Evolutionary conservation across 2,797 vertebrate genomes (phyloP).

Genomic region (Sternarchorhynchus goeldii): DNA sequence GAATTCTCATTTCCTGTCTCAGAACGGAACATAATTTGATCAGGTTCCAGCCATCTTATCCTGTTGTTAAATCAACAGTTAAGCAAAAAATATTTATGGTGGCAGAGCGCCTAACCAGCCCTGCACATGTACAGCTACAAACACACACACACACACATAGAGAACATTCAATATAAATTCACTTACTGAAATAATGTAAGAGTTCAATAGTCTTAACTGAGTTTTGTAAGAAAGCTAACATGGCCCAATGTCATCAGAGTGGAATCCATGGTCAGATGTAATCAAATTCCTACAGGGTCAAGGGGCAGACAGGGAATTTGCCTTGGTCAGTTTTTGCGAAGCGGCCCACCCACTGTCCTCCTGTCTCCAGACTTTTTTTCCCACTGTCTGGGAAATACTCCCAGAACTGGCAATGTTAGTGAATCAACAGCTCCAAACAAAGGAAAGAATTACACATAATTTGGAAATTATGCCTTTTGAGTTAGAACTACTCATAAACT

Average conservation of each 20-base stretch:
- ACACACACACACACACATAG: conserved; percentile 20
- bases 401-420: conserved; percentile 20
- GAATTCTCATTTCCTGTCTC: conserved; percentile 73
- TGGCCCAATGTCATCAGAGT: conserved; percentile 10
- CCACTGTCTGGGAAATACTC: conserved; percentile 21
- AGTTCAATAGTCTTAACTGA: conserved; percentile 14
- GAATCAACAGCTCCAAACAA: conserved; percentile 22
- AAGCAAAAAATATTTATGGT: conserved; percentile 68
- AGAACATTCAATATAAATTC: conserved; percentile 20
- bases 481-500: conserved; percentile 10
- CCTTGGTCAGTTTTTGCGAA: conserved; percentile 26
- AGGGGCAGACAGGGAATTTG: conserved; percentile 24
- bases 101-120: conserved; percentile 63
- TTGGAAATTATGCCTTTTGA: conserved; percentile 19
- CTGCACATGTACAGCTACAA: not conserved
- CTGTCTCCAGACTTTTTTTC: conserved; percentile 19
- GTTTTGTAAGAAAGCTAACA: conserved; percentile 9
- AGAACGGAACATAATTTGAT: conserved; percentile 62
- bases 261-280: conserved; percentile 15
- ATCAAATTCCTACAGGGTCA: conserved; percentile 21
- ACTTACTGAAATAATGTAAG: conserved; percentile 21
- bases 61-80: conserved; percentile 70
- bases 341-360: conserved; percentile 34
- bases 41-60: conserved; percentile 57
- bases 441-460: conserved; percentile 23